phyloP scores from a whole-genome alignment of 2,888 invertebrate genomes.

The Carcina quercana region DNA sequence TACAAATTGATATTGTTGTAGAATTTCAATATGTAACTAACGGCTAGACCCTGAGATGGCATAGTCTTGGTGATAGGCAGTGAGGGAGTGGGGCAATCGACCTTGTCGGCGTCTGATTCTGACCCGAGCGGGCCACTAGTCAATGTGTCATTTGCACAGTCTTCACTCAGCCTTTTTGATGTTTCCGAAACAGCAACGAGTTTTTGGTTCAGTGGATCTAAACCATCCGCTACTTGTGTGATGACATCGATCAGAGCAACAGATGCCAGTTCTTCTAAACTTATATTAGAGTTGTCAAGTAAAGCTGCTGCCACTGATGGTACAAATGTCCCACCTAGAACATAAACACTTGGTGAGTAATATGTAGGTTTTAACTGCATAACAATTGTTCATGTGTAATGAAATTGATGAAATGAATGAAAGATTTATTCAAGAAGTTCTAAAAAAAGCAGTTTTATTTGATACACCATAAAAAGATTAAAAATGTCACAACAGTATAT shows the following conservation, averaged over 20 bases:
- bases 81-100: conserved; percentile 60
- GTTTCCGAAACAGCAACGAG: conserved; percentile 53
- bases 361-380: too few relatives aligned
- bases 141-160: conserved; percentile 51
- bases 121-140: conserved; percentile 44
- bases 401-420: too few relatives aligned
- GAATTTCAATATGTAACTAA: conserved; percentile 62
- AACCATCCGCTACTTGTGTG: conserved; percentile 70
- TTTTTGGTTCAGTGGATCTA: conserved; percentile 73
- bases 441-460: neutral
- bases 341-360: too few relatives aligned
- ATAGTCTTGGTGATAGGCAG: conserved; percentile 56
- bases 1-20: conserved; percentile 83
- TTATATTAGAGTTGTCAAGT: conserved; percentile 66
- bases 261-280: conserved; percentile 73
- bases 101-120: conserved; percentile 48
- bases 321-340: conserved; percentile 70
- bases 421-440: too few relatives aligned
- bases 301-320: conserved; percentile 71
- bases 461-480: too few relatives aligned
- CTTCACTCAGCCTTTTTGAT: conserved; percentile 60
- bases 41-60: conserved; percentile 55
- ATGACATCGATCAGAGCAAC: conserved; percentile 80
- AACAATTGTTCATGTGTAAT: too few relatives aligned
- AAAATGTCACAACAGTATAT: too few relatives aligned